A percentile compares a stretch with the other conserved stretches of the same genome.
Conservation (phyloP, 2,797 vertebrate genomes). For the Salmo trutta region DNA sequence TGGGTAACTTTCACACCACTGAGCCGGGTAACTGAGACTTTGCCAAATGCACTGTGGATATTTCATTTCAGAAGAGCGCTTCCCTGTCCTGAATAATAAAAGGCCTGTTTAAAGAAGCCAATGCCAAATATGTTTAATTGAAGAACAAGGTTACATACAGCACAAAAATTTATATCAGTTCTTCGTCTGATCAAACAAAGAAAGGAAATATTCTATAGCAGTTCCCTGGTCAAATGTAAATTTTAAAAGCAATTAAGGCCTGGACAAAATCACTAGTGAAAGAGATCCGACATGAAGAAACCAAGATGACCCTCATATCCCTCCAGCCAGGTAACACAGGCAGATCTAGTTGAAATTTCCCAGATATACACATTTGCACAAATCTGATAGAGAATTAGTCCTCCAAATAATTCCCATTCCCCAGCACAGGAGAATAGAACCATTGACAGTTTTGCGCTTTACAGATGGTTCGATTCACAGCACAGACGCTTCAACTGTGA, state of each 20-base stretch:
- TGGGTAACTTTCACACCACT: background rate
- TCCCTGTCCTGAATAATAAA: background rate
- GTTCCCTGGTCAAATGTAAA: background rate
- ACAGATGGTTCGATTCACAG: constrained; percentile 21
- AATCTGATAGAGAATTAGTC: background rate
- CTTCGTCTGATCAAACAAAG: background rate
- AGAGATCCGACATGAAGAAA: background rate
- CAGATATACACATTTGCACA: background rate
- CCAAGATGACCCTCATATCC: background rate
- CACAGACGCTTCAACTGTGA: constrained; percentile 12
- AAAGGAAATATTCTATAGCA: background rate
- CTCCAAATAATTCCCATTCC: constrained; percentile 1
- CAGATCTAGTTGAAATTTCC: background rate
- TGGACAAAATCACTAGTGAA: background rate
- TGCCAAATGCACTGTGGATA: background rate
- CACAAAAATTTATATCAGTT: background rate
- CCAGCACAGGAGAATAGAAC: background rate
- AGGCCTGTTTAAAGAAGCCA: background rate
- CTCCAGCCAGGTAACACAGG: background rate
- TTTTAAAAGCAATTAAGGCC: background rate
- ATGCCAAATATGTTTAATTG: background rate
- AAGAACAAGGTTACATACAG: background rate
- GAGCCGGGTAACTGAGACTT: background rate
- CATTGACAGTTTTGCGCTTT: background rate
- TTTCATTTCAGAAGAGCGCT: background rate